Percentiles rank a stretch among this genome's conserved stretches.
These are phyloP conservation scores for Echiichthys vipera DNA, from an alignment of 2,797 vertebrate genomes.

Conservation along the genomic window DNA sequence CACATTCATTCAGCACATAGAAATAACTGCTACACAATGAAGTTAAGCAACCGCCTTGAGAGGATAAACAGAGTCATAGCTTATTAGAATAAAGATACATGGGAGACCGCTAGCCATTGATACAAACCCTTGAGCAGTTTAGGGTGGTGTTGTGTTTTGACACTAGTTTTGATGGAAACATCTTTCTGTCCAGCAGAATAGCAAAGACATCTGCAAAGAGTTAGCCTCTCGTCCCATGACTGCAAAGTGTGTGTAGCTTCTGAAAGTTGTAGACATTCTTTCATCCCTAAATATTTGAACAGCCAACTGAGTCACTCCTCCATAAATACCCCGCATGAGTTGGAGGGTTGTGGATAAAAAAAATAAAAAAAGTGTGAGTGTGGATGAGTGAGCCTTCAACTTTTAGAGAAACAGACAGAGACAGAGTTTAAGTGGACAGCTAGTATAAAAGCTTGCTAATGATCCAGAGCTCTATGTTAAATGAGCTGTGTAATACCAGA, in stretches of 20 bases:
- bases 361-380: constrained; percentile 40
- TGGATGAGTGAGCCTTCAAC: constrained; percentile 38
- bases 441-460: constrained; percentile 22
- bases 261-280: constrained; percentile 73
- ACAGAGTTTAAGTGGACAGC: constrained; percentile 15
- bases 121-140: constrained; percentile 29
- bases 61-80: constrained; percentile 9
- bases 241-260: constrained; percentile 57
- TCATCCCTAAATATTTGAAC: constrained; percentile 76
- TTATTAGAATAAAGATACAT: constrained; percentile 15
- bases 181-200: constrained; percentile 50
- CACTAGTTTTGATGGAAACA: constrained; percentile 51
- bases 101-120: constrained; percentile 25
- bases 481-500: constrained; percentile 3
- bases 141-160: constrained; percentile 33
- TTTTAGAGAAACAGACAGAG: constrained; percentile 50
- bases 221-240: constrained; percentile 65
- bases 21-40: background rate
- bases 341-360: constrained; percentile 46
- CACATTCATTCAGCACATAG: constrained; percentile 9
- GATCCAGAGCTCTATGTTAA: constrained; percentile 8
- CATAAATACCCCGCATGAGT: constrained; percentile 67
- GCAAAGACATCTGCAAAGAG: constrained; percentile 71
- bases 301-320: constrained; percentile 70
- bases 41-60: background rate